phyloP scores from a whole-genome alignment of 2,113 vertebrate species.

The Chionis minor region DNA sequence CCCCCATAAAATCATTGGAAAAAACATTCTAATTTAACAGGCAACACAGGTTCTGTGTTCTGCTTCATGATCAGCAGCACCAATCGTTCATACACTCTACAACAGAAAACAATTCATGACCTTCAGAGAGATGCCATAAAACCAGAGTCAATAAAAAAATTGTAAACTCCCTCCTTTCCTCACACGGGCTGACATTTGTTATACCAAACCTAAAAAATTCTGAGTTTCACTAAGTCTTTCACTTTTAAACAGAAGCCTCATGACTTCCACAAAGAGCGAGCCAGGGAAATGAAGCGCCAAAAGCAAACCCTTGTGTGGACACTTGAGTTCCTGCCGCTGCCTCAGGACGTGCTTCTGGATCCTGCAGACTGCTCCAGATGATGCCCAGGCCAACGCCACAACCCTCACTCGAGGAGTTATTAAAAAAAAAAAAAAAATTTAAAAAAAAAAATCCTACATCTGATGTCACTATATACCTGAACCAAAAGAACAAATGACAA shows the following conservation, averaged over 20 bases:
- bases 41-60: not conserved
- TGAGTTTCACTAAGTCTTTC: not conserved
- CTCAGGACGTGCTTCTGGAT: not conserved
- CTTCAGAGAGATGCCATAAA: not conserved
- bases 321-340: not conserved
- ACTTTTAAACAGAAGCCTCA: not conserved
- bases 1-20: not conserved
- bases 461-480: not conserved
- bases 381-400: not conserved
- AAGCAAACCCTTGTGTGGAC: not conserved
- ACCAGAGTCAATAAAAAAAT: too few species aligned
- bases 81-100: not conserved
- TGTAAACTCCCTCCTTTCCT: not conserved
- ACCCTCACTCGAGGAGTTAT: not conserved
- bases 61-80: not conserved
- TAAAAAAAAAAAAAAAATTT: not conserved
- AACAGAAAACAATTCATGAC: not conserved
- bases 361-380: not conserved
- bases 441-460: too few species aligned
- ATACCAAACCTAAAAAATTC: not conserved
- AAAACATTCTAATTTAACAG: not conserved
- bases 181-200: not conserved
- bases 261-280: not conserved
- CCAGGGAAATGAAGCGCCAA: too few species aligned
- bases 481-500: not conserved